phyloP scores from a whole-genome alignment of 2,888 invertebrate species.

The Cetonia aurata region DNA sequence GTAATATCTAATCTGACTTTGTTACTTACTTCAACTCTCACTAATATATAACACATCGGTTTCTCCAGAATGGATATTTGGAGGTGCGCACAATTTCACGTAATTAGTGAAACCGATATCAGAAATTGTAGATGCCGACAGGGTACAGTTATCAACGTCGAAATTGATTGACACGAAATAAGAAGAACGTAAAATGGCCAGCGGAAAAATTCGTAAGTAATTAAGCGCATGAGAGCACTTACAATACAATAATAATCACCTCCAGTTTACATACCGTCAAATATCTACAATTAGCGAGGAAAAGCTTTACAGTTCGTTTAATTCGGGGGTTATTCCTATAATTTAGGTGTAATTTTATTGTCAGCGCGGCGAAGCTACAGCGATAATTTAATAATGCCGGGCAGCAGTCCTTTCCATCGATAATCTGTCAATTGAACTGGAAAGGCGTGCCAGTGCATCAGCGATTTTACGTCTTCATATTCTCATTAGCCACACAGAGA shows the following conservation, averaged over 20 bases:
- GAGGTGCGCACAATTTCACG: slow-evolving; percentile 4
- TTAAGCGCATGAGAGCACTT: slow-evolving; percentile 25
- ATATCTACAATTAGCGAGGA: slow-evolving; percentile 41
- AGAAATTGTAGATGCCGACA: slow-evolving; percentile 5
- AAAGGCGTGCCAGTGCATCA: slow-evolving; percentile 57
- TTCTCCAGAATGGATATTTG: background rate
- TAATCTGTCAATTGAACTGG: slow-evolving; percentile 58
- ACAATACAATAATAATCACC: slow-evolving; percentile 37
- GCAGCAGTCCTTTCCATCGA: slow-evolving; percentile 50
- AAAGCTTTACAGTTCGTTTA: slow-evolving; percentile 45
- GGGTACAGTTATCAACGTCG: slow-evolving; percentile 28
- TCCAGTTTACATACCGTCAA: slow-evolving; percentile 37
- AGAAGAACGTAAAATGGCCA: slow-evolving; percentile 4
- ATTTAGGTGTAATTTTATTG: slow-evolving; percentile 56
- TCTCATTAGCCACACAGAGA: slow-evolving; percentile 47
- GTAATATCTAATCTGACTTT: too few species aligned
- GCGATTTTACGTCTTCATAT: slow-evolving; percentile 57
- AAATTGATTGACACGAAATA: slow-evolving; percentile 23
- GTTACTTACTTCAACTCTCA: too few species aligned
- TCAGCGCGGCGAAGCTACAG: slow-evolving; percentile 50
- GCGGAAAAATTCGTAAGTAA: slow-evolving; percentile 23
- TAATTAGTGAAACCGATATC: slow-evolving; percentile 35
- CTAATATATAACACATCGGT: too few species aligned
- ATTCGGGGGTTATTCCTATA: slow-evolving; percentile 51
- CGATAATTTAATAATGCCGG: slow-evolving; percentile 56